phyloP scores from a whole-genome alignment of 2,888 invertebrate species.

The Aphrophora alni region DNA sequence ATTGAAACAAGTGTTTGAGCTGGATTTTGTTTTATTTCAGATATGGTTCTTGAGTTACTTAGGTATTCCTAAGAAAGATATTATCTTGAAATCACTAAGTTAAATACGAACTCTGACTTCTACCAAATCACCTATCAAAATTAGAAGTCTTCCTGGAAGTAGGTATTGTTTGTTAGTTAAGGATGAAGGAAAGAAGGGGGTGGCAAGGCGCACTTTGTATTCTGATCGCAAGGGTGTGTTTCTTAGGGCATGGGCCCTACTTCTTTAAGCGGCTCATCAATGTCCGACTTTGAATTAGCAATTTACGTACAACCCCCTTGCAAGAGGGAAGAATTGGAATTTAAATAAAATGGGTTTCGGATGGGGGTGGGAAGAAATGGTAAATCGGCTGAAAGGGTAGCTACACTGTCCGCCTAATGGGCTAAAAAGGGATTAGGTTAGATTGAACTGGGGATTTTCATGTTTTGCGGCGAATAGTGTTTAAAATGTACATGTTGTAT shows the following conservation, averaged over 20 bases:
- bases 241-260: background rate
- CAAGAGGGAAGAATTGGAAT: conserved; percentile 32
- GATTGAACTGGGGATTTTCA: background rate
- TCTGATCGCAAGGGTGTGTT: background rate
- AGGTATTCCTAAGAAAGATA: too few relatives aligned
- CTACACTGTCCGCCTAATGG: conserved; percentile 33
- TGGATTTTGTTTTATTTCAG: too few relatives aligned
- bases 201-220: background rate
- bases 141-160: background rate
- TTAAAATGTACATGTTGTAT: background rate
- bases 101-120: too few relatives aligned
- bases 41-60: too few relatives aligned
- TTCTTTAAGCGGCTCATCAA: conserved; percentile 33
- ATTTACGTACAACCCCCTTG: conserved; percentile 21
- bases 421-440: conserved; percentile 12
- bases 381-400: conserved; percentile 19
- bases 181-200: background rate
- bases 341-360: conserved; percentile 36
- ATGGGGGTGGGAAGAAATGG: conserved; percentile 29
- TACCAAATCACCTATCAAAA: too few relatives aligned
- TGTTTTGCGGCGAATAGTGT: background rate
- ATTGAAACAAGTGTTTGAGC: too few relatives aligned
- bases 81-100: too few relatives aligned
- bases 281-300: conserved; percentile 36
- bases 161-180: background rate